These are phyloP conservation scores for Pseudomyrmex pallidus DNA, from an alignment of 1,140 invertebrate species.

Conservation along the genomic window DNA sequence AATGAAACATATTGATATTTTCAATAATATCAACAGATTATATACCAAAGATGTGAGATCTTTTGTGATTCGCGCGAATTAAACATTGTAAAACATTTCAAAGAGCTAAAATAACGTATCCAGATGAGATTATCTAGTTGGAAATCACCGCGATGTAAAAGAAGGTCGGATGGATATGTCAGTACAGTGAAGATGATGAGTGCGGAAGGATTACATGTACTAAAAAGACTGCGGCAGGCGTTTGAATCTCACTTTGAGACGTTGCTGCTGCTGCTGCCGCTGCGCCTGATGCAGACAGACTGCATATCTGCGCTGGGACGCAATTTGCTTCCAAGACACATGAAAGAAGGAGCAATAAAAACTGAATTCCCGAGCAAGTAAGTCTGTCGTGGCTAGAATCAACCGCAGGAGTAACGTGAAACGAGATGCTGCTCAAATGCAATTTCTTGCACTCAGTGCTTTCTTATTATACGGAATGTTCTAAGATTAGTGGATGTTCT, in stretches of 20 bases:
- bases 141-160: constrained; percentile 26
- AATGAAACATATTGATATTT: too few species aligned
- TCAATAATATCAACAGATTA: too few species aligned
- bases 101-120: too few species aligned
- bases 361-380: constrained; percentile 4
- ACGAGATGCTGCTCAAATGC: constrained; percentile 15
- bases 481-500: background rate
- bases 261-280: background rate
- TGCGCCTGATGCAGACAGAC: constrained; percentile 36
- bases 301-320: constrained; percentile 35
- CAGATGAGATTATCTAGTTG: too few species aligned
- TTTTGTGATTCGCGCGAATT: too few species aligned
- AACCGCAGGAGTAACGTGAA: constrained; percentile 7
- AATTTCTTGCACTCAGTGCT: constrained; percentile 18
- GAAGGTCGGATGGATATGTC: constrained; percentile 24
- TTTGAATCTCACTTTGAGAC: constrained; percentile 51
- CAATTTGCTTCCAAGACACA: constrained; percentile 35
- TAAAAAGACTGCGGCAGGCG: constrained; percentile 22
- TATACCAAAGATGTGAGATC: too few species aligned
- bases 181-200: constrained; percentile 27
- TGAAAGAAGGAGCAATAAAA: constrained; percentile 40
- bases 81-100: too few species aligned
- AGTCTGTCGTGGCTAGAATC: constrained; percentile 5
- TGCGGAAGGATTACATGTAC: constrained; percentile 41
- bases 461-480: background rate